Percentiles rank a stretch among this genome's conserved stretches.
These are phyloP conservation scores for Madoqua kirkii DNA, from an alignment of 2,113 vertebrate genomes.

Conservation along the genomic window DNA sequence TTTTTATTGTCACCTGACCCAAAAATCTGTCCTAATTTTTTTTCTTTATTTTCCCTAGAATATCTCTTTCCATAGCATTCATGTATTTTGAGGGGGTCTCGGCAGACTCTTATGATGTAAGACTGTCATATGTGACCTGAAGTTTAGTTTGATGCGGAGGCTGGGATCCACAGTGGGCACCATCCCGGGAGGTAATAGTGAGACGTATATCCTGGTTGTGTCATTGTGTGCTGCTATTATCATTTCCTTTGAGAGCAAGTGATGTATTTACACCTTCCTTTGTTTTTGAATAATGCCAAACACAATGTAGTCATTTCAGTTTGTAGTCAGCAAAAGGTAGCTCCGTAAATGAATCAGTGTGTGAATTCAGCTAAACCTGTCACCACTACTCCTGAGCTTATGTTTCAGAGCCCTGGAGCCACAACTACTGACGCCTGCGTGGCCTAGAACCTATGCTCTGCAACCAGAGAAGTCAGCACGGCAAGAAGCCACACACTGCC, in stretches of 20 bases:
- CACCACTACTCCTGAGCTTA: background rate
- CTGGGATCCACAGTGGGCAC: too few relatives aligned
- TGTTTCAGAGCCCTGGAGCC: background rate
- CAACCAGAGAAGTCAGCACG: background rate
- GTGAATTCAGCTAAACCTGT: background rate
- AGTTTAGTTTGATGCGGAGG: too few relatives aligned
- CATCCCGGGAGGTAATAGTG: too few relatives aligned
- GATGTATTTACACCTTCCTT: background rate
- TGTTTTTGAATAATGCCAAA: background rate
- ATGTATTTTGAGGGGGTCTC: background rate
- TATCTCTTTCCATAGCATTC: background rate
- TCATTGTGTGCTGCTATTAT: too few relatives aligned
- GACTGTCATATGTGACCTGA: background rate
- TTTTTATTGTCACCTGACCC: background rate
- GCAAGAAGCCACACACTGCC: accelerated
- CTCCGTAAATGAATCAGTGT: background rate
- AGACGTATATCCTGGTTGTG: too few relatives aligned
- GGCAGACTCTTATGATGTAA: background rate
- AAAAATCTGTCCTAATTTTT: background rate
- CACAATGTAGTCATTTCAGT: background rate
- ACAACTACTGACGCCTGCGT: accelerated
- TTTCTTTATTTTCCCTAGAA: background rate
- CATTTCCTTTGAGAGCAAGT: too few relatives aligned
- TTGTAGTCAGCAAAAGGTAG: background rate
- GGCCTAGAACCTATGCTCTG: background rate